Base-by-base conservation (phyloP, 1,140 invertebrate species). In the Choristoneura fumiferana region DNA sequence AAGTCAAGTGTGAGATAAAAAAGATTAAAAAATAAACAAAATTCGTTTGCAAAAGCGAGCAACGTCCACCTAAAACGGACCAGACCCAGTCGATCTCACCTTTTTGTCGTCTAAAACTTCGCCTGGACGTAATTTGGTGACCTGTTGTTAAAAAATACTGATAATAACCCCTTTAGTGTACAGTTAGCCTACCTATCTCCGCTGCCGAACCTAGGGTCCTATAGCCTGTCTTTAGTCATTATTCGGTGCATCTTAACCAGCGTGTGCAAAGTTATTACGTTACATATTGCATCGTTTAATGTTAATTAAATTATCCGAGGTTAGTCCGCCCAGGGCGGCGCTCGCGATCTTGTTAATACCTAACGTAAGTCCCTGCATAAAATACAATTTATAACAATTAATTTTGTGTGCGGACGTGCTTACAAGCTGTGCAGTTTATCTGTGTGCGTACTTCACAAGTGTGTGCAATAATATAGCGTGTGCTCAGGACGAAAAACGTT, bases 41-140 rank as follows among this genome's bases (percentile, higher is more conserved):
- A 78, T 66, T 75, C 71, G 84, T 87, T 84, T 81, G 84, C 82
- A 80, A 78, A 87, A 89, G 84, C 86, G 77, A 89, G 78, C 76
- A 84, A 78, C 84, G 77, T 81, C 84, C 83, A 83, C 81, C 81
- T 89, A 84, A 80, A 86, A 81, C 60, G 73, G 81, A 78, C 76
- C 80, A 85, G 83, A 82, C 74, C 81, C 82, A 86, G 78, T 76
- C 75, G 73, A 78, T 84, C 95, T 97, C 95, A 97, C 96, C 96
- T 96, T 96, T 92, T 94, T 95, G 82, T 97, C 96, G 91, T 97
- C 96, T 91, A 95, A 82, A 89, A 97, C 95, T 93, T 97, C 96
- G 84, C 96, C 96, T 65, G 96, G 96, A 73, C 96, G 95, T 89
- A 97, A 95, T 94, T 96, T 97, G 76, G 75, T 88, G 84, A 87